Conservation (phyloP, 2,113 vertebrate species). For the Tetrao urogallus region DNA sequence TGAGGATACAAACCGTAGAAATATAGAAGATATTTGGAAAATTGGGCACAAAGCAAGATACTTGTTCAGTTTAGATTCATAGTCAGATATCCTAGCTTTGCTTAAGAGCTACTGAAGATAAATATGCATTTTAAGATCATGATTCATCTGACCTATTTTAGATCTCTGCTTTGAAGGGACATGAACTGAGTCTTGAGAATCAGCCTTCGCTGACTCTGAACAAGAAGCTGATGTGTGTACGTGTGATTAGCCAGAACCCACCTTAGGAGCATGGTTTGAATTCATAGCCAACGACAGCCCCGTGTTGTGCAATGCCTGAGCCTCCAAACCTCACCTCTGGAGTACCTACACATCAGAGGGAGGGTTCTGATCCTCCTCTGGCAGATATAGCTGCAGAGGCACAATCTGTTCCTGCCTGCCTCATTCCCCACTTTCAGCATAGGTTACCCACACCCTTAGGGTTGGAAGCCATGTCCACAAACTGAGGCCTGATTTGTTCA, state of each 20-base stretch:
- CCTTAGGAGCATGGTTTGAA: no score
- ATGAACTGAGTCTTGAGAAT: neutral
- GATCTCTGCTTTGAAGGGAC: neutral
- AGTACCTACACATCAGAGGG: neutral
- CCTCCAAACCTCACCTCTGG: neutral
- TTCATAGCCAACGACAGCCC: neutral
- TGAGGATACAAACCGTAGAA: neutral
- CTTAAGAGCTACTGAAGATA: neutral
- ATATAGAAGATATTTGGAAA: neutral
- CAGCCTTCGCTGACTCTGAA: fast-evolving
- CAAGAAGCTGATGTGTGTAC: neutral
- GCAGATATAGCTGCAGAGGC: neutral
- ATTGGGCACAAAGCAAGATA: neutral
- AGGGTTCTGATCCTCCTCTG: neutral
- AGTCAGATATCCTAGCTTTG: neutral
- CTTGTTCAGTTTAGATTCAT: neutral
- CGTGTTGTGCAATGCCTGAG: neutral
- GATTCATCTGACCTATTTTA: neutral
- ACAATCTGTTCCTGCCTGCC: neutral
- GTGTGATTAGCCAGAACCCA: neutral
- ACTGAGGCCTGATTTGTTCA: neutral
- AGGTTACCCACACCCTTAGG: neutral
- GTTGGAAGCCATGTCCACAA: neutral
- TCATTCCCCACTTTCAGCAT: neutral
- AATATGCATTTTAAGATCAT: neutral